Conservation (phyloP, 2,113 vertebrate genomes). For the Mastomys coucha region DNA sequence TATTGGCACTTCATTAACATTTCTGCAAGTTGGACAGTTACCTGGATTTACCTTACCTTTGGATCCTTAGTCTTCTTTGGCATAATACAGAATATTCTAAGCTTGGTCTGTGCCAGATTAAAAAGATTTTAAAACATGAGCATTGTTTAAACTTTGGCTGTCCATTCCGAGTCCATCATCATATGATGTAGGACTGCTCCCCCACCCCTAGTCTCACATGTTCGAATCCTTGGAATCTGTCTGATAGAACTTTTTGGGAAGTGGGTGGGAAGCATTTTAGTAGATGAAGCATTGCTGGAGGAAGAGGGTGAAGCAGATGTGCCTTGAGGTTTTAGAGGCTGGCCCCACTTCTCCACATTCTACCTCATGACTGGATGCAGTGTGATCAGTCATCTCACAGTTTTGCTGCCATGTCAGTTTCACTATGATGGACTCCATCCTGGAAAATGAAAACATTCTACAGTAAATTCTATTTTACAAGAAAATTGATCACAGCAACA, state of each 20-base stretch:
- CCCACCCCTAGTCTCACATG: neutral
- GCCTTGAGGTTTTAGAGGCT: neutral
- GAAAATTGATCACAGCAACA: neutral
- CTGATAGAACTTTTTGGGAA: neutral
- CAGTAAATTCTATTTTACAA: neutral
- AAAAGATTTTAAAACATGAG: neutral
- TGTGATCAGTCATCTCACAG: neutral
- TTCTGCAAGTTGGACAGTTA: neutral
- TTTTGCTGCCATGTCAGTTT: neutral
- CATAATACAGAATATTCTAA: neutral
- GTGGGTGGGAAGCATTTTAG: neutral
- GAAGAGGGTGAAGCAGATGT: neutral
- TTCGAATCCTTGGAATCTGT: neutral
- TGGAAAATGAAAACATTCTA: neutral
- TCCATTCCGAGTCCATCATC: too few species aligned
- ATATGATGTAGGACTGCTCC: too few species aligned
- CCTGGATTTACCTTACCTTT: neutral
- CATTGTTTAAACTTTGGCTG: neutral
- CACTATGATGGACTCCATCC: neutral
- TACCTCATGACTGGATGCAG: neutral
- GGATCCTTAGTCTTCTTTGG: neutral
- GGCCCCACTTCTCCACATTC: neutral
- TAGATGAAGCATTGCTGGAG: neutral
- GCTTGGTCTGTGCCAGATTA: neutral
- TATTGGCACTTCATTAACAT: neutral